These are phyloP conservation scores for Zosterops borbonicus DNA, from an alignment of 2,113 vertebrate species.

Conservation along the genomic window DNA sequence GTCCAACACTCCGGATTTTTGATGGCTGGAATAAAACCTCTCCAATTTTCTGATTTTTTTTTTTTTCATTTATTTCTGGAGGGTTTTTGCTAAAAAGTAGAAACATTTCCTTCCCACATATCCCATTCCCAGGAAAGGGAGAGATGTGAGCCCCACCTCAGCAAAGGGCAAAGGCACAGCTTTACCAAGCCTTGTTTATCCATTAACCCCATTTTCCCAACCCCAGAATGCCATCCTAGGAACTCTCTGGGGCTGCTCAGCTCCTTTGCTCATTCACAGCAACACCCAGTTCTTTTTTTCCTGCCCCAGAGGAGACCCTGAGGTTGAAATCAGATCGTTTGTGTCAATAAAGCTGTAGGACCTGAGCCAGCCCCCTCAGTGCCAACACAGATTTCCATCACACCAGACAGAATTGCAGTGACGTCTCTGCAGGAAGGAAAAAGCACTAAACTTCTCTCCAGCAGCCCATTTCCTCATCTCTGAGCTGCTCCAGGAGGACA, in stretches of 20 bases:
- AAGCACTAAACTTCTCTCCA: background rate
- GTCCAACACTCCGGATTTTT: background rate
- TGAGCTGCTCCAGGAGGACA: background rate
- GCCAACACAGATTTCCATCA: rapidly evolving
- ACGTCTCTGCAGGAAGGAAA: background rate
- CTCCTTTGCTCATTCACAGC: background rate
- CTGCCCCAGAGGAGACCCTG: background rate
- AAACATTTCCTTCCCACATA: background rate
- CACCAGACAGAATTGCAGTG: background rate
- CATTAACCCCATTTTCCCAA: background rate
- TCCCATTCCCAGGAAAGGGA: background rate
- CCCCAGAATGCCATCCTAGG: background rate
- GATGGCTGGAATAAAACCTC: background rate
- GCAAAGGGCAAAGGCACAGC: background rate
- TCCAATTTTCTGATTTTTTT: background rate
- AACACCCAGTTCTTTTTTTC: background rate
- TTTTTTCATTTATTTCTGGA: background rate
- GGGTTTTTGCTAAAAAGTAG: background rate
- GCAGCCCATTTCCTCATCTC: background rate
- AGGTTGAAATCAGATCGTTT: background rate
- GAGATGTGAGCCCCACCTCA: background rate
- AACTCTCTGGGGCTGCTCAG: background rate
- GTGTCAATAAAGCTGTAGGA: background rate
- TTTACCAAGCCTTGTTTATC: background rate
- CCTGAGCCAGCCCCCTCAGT: background rate